phyloP scores from a whole-genome alignment of 2,113 vertebrate genomes.

The Gopherus flavomarginatus region DNA sequence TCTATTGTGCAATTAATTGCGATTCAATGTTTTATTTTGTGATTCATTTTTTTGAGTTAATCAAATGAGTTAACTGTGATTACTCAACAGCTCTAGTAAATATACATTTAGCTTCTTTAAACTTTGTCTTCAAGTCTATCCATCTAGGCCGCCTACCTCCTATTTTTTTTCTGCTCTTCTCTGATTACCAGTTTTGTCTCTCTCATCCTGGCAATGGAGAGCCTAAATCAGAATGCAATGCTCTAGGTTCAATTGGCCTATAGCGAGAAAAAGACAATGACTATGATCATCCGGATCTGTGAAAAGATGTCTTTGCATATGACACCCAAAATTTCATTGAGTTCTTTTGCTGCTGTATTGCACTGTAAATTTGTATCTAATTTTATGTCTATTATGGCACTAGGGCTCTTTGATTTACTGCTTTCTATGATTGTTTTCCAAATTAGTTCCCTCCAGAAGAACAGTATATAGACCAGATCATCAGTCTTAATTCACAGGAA shows the following conservation, averaged over 20 bases:
- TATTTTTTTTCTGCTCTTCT: neutral
- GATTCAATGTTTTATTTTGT: too few relatives aligned
- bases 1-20: too few relatives aligned
- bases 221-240: neutral
- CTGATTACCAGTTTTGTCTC: neutral
- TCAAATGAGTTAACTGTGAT: too few relatives aligned
- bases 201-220: neutral
- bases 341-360: neutral
- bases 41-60: too few relatives aligned
- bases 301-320: neutral
- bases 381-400: neutral
- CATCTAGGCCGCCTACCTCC: neutral
- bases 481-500: rapidly evolving
- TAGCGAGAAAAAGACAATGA: neutral
- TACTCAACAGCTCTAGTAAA: too few relatives aligned
- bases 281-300: neutral
- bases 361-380: neutral
- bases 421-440: neutral
- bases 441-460: neutral
- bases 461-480: neutral
- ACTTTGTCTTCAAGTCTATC: neutral
- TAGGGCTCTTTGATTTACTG: neutral
- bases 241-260: neutral
- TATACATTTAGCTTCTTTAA: neutral
- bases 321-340: neutral